Conservation (phyloP, 2,797 vertebrate species). For the Molossus alvarezi region DNA sequence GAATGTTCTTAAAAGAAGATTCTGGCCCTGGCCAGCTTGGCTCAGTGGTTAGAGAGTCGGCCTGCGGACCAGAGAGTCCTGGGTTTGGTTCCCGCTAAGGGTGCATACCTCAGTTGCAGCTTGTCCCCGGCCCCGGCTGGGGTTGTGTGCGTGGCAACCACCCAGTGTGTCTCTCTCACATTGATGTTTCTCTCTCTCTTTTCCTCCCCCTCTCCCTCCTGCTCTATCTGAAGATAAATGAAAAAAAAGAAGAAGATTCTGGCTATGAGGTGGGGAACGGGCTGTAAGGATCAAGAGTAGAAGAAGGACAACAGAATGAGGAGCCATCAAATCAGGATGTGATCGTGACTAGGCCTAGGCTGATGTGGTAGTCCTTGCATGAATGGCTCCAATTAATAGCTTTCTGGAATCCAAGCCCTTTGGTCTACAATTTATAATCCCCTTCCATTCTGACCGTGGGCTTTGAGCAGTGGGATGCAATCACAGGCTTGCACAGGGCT, state of each 20-base stretch:
- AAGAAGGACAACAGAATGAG: not conserved
- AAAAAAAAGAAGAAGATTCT: slow-evolving; percentile 1
- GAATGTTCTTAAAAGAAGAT: not conserved
- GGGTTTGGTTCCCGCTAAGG: too few relatives aligned
- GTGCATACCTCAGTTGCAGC: too few relatives aligned
- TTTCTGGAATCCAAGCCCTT: not conserved
- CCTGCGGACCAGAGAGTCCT: too few relatives aligned
- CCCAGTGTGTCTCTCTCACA: too few relatives aligned
- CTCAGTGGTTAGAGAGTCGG: too few relatives aligned
- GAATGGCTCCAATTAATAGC: not conserved
- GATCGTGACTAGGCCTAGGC: not conserved
- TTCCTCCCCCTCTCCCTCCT: too few relatives aligned
- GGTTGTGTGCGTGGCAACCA: too few relatives aligned
- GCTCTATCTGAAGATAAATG: too few relatives aligned
- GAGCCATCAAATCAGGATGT: not conserved
- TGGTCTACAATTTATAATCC: not conserved
- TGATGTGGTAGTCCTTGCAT: not conserved
- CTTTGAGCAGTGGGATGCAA: not conserved
- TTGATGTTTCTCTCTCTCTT: too few relatives aligned
- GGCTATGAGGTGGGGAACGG: not conserved
- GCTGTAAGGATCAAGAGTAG: not conserved
- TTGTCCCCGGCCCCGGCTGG: too few relatives aligned
- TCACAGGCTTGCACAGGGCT: not conserved
- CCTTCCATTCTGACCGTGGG: not conserved
- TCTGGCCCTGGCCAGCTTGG: not conserved